Percentiles rank a stretch among this genome's conserved stretches.
phyloP scores from a whole-genome alignment of 1,140 invertebrate genomes.

The Scaptomyza hsui region DNA sequence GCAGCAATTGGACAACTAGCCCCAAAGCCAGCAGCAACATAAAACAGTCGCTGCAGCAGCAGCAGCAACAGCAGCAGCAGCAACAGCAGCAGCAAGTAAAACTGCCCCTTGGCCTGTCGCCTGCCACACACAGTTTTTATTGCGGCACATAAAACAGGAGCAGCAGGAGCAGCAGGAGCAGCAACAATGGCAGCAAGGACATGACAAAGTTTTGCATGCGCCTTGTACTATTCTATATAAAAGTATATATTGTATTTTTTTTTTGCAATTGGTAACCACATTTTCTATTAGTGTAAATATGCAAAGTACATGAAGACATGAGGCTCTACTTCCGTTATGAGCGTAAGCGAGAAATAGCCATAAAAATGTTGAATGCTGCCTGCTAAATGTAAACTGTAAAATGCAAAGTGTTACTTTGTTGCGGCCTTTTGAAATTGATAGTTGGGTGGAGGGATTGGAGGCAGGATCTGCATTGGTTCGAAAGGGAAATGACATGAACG shows the following conservation, averaged over 20 bases:
- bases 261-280: conserved; percentile 78
- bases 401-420: conserved; percentile 76
- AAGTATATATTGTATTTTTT: neutral
- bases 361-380: conserved; percentile 59
- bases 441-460: neutral
- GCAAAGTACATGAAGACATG: conserved; percentile 83
- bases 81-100: conserved; percentile 54
- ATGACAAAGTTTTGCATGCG: conserved; percentile 61
- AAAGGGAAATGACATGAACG: conserved; percentile 8
- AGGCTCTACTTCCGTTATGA: conserved; percentile 74
- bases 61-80: conserved; percentile 16
- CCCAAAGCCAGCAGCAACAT: conserved; percentile 50
- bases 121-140: conserved; percentile 79
- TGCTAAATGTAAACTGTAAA: conserved; percentile 32
- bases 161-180: conserved; percentile 38
- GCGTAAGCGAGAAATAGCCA: conserved; percentile 62
- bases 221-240: conserved; percentile 11
- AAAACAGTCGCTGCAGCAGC: conserved; percentile 33
- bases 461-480: conserved; percentile 7
- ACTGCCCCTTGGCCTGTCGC: conserved; percentile 61
- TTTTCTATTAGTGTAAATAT: conserved; percentile 83
- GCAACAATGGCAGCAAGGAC: conserved; percentile 47
- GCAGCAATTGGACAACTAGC: conserved; percentile 70
- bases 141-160: conserved; percentile 73
- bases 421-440: conserved; percentile 9